Evolutionary conservation across 2,797 vertebrate genomes (phyloP).

Genomic region (Coendou prehensilis): DNA sequence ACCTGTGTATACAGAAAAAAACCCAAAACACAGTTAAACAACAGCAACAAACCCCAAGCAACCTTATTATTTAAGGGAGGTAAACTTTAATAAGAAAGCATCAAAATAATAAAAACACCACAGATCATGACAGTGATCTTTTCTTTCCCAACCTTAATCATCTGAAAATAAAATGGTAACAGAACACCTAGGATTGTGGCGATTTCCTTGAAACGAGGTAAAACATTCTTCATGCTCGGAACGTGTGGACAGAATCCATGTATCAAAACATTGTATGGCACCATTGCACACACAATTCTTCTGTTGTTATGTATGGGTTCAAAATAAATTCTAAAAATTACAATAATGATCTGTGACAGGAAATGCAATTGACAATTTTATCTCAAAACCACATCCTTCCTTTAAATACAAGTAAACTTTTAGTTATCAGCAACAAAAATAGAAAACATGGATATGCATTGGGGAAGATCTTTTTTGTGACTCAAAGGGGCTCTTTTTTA

Average conservation of each 20-base stretch:
- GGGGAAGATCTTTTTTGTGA: not conserved
- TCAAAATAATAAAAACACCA: not conserved
- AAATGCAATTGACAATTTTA: not conserved
- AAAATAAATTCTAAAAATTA: not conserved
- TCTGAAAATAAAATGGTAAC: not conserved
- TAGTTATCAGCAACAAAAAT: not conserved
- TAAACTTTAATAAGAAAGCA: not conserved
- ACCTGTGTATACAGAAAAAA: conserved; percentile 89
- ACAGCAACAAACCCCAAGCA: not conserved
- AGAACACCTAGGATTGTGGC: not conserved
- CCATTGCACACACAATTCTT: not conserved
- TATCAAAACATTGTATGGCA: not conserved
- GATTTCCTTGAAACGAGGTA: conserved; percentile 8
- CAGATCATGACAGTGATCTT: not conserved
- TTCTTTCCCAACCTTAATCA: not conserved
- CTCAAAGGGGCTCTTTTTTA: not conserved
- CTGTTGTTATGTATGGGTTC: not conserved
- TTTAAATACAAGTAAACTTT: not conserved
- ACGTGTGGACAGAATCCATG: not conserved
- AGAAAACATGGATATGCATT: not conserved
- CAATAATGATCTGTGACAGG: not conserved
- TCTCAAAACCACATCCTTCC: not conserved
- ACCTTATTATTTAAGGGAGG: conserved; percentile 6
- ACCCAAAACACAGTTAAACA: not conserved
- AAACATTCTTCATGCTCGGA: not conserved